Base-by-base conservation (phyloP, 2,797 vertebrate species). In the Ctenopoma multispine region DNA sequence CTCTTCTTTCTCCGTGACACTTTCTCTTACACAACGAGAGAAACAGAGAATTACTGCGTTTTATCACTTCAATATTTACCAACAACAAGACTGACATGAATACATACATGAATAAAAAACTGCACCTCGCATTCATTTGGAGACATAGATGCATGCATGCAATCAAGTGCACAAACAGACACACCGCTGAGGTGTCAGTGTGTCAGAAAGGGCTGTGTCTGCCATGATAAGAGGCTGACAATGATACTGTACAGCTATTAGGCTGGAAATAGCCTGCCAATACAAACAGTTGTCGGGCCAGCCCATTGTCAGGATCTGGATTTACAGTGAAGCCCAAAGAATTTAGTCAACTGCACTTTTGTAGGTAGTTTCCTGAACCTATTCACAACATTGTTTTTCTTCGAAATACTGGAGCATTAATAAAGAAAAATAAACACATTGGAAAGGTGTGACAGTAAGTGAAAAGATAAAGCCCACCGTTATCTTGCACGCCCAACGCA, bases 191-290 rank as follows among this genome's bases (percentile, higher is more conserved):
- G 93, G 93, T 96, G 96, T 94, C 93, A 93, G 95, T 91, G 94
- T 95, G 94, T 94, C 94, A 96, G 91, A 95, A 95, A 96, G 94
- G 92, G 94, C 94, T 95, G 95, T 94, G 95, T 89, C 93, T 94
- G 95, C 93, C 95, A 95, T 91, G 94, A 96, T 96, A 97, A 96
- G 95, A 94, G 87, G 94, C 83, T 95, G 94, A 96, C 95, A 96
- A 95, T 96, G 96, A 97, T 95, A 95, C 94, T 95, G 95, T 94
- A 94, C 94, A 94, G 95, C 95, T 95, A 96, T 96, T 96, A 96
- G 96, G 94, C 94, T 95, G 92, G 94, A 95, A 97, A 96, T 95
- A 96, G 95, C 92, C 94, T 92, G 95, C 96, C 96, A 97, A 94
- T 93, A 94, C 95, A 96, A 97, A 96, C 95, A 94, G 90, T 71